Evolutionary conservation across 1,140 invertebrate genomes (phyloP), one percentile per base, ranked within the genome.

Genomic region (Drosophila nannoptera): DNA sequence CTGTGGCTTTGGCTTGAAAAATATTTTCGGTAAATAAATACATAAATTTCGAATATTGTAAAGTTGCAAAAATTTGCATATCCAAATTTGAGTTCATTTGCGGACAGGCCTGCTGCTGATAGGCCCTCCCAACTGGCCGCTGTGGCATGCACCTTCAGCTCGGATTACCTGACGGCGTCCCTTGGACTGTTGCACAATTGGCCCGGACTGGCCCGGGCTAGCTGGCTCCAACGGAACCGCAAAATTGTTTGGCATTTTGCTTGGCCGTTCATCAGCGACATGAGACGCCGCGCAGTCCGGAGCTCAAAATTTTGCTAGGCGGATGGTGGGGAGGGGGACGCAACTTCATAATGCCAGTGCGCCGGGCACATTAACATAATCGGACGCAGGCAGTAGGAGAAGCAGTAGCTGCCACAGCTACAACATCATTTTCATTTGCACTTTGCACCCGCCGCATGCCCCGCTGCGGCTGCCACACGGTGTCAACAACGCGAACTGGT

Each of bases 351-450:
- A 83, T 78, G 75, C 68, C 68, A 78, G 62, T 68, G 77, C 78
- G 78, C 72, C 53, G 75, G 80, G 69, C 80, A 73, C 80, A 83
- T 83, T 84, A 83, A 83, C 78, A 83, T 83, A 83, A 83, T 84
- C 78, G 78, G 80, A 70, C 61, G 66, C 70, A 62, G 80, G 75
- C 56, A 40, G 66, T 56, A 62, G 60, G 22, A 38, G 16, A 11
- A 59, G 38, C 48, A 54, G 35, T 14, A 35, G 52, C 46, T 52
- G 54, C 55, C 40, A 16, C 67, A 43, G 35, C 73, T 69, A 84
- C 78, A 82, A 84, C 78, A 84, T 84, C 68, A 84, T 83, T 84
- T 56, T 56, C 40, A 56, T 56, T 56, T 56, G 42, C 54, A 56
- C 54, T 56, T 31, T 56, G 9, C 40, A 45, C 40, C 60, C 50